Evolutionary conservation across 2,888 invertebrate species (phyloP).

Genomic region (Petrolisthes manimaculis): DNA sequence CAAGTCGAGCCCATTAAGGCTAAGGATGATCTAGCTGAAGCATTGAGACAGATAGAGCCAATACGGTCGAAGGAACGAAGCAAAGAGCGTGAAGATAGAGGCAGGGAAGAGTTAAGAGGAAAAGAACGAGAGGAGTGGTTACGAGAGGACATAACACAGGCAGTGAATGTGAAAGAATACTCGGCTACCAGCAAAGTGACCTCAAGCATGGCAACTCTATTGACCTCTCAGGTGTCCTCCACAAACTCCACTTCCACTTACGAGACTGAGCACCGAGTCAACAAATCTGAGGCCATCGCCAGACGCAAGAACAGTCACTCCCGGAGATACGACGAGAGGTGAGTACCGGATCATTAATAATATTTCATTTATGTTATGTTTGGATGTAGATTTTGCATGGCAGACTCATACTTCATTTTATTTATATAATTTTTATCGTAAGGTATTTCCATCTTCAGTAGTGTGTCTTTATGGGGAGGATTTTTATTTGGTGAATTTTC

Average conservation of each 20-base stretch:
- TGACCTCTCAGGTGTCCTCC: neutral
- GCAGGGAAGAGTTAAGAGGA: conserved; percentile 19
- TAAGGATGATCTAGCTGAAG: conserved; percentile 61
- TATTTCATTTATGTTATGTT: neutral
- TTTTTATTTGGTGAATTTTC: neutral
- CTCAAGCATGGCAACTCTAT: conserved; percentile 32
- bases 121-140: neutral
- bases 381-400: neutral
- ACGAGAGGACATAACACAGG: neutral
- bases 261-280: conserved; percentile 31
- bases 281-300: conserved; percentile 37
- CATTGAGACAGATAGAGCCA: conserved; percentile 59
- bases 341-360: conserved; percentile 15
- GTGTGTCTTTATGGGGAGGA: too few species aligned
- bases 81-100: conserved; percentile 35
- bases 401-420: too few species aligned
- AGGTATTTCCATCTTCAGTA: too few species aligned
- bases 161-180: conserved; percentile 9
- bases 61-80: conserved; percentile 38
- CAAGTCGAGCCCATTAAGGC: conserved; percentile 58
- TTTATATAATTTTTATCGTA: too few species aligned
- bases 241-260: conserved; percentile 31
- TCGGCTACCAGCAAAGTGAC: conserved; percentile 21
- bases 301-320: conserved; percentile 28
- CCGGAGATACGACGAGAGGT: conserved; percentile 47